A percentile compares a stretch with the other conserved stretches of the same genome.
phyloP scores from a whole-genome alignment of 2,888 invertebrate genomes.

The Mongoloraphidia duomilia region DNA sequence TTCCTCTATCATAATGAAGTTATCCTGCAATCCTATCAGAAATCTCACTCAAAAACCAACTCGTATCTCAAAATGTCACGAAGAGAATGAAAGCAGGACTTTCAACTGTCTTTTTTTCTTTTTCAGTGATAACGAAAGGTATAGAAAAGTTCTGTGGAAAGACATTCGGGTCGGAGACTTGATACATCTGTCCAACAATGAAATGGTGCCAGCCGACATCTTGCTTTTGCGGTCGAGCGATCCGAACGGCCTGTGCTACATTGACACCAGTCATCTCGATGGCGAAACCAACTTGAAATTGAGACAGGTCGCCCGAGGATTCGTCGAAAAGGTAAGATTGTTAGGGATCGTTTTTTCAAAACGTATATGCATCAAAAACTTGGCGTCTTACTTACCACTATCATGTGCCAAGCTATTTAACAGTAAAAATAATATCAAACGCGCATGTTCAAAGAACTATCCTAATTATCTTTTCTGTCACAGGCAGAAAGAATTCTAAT shows the following conservation, averaged over 20 bases:
- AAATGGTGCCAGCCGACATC: conserved; percentile 92
- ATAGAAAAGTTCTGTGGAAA: conserved; percentile 77
- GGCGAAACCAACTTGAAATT: conserved; percentile 94
- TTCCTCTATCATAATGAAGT: no score
- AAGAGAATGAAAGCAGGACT: background rate
- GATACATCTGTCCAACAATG: conserved; percentile 90
- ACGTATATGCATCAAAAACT: background rate
- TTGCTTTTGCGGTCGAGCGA: conserved; percentile 79
- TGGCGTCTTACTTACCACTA: no score
- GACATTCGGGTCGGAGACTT: conserved; percentile 87
- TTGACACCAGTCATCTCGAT: conserved; percentile 93
- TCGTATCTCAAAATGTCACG: conserved; percentile 1
- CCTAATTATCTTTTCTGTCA: no score
- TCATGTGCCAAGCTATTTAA: no score
- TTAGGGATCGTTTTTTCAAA: background rate
- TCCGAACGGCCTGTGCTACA: conserved; percentile 75
- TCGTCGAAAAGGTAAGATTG: conserved; percentile 47
- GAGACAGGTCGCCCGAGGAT: conserved; percentile 67
- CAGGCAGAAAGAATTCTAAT: no score
- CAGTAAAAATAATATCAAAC: background rate
- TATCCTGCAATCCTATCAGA: no score
- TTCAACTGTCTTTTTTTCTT: conserved; percentile 12
- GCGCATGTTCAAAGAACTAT: background rate
- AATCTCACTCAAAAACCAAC: conserved; percentile 2
- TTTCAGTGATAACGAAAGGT: conserved; percentile 63